Percentiles rank a stretch among this genome's conserved stretches.
Evolutionary conservation across 2,888 invertebrate species (phyloP).

Genomic region (Mesoligia furuncula): DNA sequence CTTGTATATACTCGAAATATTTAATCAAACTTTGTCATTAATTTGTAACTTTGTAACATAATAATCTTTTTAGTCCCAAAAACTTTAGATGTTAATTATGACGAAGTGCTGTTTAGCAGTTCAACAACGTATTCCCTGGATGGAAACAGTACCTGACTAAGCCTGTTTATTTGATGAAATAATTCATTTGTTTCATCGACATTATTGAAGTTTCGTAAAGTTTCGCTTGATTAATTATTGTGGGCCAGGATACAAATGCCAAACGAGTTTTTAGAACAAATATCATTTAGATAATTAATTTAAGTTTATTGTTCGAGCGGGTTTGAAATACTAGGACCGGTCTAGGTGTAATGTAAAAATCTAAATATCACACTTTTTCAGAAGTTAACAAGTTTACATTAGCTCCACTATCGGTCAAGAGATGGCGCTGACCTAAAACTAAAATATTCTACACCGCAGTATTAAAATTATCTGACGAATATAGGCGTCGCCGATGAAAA

Average conservation of each 20-base stretch:
- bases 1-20: neutral
- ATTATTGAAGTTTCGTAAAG: slow-evolving; percentile 22
- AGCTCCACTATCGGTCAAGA: no score
- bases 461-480: no score
- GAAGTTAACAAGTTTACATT: no score
- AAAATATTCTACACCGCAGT: no score
- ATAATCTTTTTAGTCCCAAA: slow-evolving; percentile 40
- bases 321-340: neutral
- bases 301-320: neutral
- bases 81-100: slow-evolving; percentile 54
- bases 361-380: no score
- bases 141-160: slow-evolving; percentile 14
- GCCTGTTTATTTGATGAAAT: slow-evolving; percentile 24
- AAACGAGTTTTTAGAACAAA: slow-evolving; percentile 4
- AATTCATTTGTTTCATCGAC: neutral
- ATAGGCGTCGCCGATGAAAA: no score
- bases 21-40: slow-evolving; percentile 39
- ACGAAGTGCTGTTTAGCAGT: slow-evolving; percentile 36
- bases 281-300: neutral
- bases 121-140: slow-evolving; percentile 14
- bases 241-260: slow-evolving; percentile 6
- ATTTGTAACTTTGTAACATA: slow-evolving; percentile 42
- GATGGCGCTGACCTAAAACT: no score
- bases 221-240: slow-evolving; percentile 26
- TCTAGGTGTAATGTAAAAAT: no score